These are phyloP conservation scores for Helostoma temminkii DNA, from an alignment of 2,797 vertebrate genomes.

Conservation along the genomic window DNA sequence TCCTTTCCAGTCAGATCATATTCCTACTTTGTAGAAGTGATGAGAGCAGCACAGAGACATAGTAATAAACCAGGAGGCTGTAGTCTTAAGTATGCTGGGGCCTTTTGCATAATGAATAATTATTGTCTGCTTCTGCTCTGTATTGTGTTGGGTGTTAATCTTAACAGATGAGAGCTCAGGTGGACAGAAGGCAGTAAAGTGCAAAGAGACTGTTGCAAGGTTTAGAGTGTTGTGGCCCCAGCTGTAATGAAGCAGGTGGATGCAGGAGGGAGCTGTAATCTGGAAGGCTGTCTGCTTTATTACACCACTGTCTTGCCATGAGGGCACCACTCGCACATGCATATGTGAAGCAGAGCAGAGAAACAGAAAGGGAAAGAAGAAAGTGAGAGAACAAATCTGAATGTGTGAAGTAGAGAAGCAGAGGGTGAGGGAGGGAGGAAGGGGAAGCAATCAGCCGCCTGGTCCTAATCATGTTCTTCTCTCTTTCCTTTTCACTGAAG, in stretches of 20 bases:
- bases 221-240: conserved; percentile 59
- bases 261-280: conserved; percentile 62
- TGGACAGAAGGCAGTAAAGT: conserved; percentile 70
- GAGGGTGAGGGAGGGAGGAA: conserved; percentile 44
- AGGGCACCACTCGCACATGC: conserved; percentile 33
- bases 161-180: conserved; percentile 69
- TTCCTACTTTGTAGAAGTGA: conserved; percentile 60
- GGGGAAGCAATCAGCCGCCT: conserved; percentile 72
- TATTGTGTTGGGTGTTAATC: conserved; percentile 59
- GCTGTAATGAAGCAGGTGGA: conserved; percentile 73
- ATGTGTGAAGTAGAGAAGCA: conserved; percentile 57
- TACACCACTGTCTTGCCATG: conserved; percentile 55
- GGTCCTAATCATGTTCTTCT: conserved; percentile 69
- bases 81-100: conserved; percentile 37
- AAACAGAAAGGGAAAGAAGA: conserved; percentile 12
- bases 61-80: conserved; percentile 47
- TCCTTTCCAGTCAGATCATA: conserved; percentile 54
- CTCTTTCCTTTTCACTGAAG: conserved; percentile 62
- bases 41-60: conserved; percentile 52
- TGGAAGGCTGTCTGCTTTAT: conserved; percentile 65
- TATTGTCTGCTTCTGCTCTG: conserved; percentile 50
- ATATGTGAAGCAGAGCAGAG: conserved; percentile 5
- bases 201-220: conserved; percentile 47
- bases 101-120: conserved; percentile 71
- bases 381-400: conserved; percentile 49